These are phyloP conservation scores for Hippocampus kuda DNA, from an alignment of 2,797 vertebrate genomes.

Conservation along the genomic window DNA sequence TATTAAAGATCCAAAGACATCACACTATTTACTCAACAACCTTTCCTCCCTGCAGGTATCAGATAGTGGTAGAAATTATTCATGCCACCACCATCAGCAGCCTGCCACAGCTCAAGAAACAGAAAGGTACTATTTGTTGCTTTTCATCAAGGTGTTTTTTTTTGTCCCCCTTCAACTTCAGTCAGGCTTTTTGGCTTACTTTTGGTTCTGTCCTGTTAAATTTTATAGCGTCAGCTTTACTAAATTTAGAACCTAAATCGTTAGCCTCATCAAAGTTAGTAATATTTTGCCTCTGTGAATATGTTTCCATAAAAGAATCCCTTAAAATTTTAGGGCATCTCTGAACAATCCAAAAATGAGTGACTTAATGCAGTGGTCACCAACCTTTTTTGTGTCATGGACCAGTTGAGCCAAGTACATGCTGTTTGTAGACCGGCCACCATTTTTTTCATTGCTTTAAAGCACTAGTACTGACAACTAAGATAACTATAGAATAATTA, in stretches of 20 bases:
- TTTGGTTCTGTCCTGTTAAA: background rate
- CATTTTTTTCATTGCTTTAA: no score
- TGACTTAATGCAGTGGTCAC: no score
- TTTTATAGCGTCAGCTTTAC: background rate
- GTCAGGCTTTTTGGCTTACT: background rate
- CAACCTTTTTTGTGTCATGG: no score
- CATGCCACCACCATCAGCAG: slow-evolving; percentile 96
- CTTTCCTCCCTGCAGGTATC: slow-evolving; percentile 73
- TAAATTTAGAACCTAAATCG: background rate
- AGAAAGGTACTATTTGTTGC: slow-evolving; percentile 76
- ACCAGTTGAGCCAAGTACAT: no score
- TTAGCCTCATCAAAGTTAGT: no score
- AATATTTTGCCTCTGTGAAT: no score
- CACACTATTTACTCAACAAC: background rate
- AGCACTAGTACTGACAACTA: no score
- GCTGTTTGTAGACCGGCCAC: no score
- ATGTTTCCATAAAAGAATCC: no score
- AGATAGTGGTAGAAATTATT: slow-evolving; percentile 97
- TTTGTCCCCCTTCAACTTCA: background rate
- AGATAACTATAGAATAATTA: no score
- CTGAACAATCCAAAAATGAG: no score
- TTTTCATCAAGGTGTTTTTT: background rate
- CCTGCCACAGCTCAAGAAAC: slow-evolving; percentile 91
- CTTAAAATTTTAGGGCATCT: no score
- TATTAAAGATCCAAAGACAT: background rate